Evolutionary conservation across 2,113 vertebrate genomes (phyloP), one percentile per base, ranked within the genome.

Genomic region (Dicerorhinus sumatrensis): DNA sequence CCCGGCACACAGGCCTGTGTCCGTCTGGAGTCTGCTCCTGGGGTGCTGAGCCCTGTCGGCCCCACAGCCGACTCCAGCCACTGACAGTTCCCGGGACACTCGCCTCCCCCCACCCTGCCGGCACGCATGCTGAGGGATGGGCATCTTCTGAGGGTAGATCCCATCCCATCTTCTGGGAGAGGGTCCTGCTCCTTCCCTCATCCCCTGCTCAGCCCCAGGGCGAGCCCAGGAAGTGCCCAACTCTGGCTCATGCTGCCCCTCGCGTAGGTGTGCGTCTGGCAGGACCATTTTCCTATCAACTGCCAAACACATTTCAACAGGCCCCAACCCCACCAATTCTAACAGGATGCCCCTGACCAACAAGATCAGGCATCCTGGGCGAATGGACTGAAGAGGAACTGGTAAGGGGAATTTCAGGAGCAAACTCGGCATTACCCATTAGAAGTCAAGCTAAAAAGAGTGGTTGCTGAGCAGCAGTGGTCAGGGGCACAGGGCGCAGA

Each of bases 361-460:
- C 56, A 80, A 54, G 54, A 21, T 80, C 3, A 21, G 21, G n/a
- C 77, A 27, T 58, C 77, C 21, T 36, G 4, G 54, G 33, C 21
- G 13, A 33, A 54, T 54, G 7, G 33, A 21, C 54, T 39, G 77
- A 58, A 80, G 77, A n/a, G 58, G 33, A 33, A 4, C 21, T 58
- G 77, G 77, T 13, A 27, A 27, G 1, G 25, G 54, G n/a, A 80
- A 58, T 17, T 16, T 13, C 54, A 16, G 21, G 54, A 5, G 13
- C 0, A 0, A 36, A 36, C 33, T 58, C 14, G 54, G 33, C 0
- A 0, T 27, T 1, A 0, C n/a, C 75, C 77, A 17, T 13, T 1
- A 58, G 54, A 8, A 58, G n/a, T 25, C 33, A 58, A 21, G n/a
- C 54, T 23, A 5, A 17, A 21, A 54, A 23, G n/a, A n/a, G 54